Base-by-base conservation (phyloP, 2,888 invertebrate genomes). In the Drosophila dives region DNA sequence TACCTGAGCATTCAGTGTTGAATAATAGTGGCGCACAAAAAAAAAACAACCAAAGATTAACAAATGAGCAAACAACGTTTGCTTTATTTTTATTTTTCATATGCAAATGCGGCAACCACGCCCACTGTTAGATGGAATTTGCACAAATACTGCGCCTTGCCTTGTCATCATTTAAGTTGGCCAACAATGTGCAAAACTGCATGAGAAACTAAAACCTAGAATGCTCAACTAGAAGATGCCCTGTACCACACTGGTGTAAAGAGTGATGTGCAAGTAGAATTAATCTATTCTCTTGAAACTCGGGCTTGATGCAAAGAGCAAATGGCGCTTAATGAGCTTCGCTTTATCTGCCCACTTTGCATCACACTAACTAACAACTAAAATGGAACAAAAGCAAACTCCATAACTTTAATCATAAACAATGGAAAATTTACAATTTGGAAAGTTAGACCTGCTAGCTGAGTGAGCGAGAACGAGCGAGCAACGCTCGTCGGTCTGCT, bases 381-480 rank as follows among this genome's bases (percentile, higher is more conserved):
- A 74, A 74, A 66, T 60, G 71, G 55, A 69, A 68, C 74, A 79
- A 66, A 69, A 76, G 67, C 77, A 68, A 75, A 64, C 53, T 70
- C 83, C 67, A 66, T 67, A 83, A 78, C 87, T 85, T 68, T 80
- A 85, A 87, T 86, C 80, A 72, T 75, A 75, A 75, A 85, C 85
- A 85, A 85, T 86, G 85, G 85, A 86, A 86, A 84, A 80, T 77
- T 80, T 86, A 76, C 82, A 86, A 73, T 75, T 80, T 84, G 82
- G 82, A 84, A 84, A 84, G 84, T 80, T 74, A 48, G 51, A 53
- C 74, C 63, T 50, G 40, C 45, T 49, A 56, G 48, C 40, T 58
- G 48, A 23, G 54, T 34, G 45, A 29, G 53, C n/a, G 64, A 48
- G 48, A 45, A 51, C 8, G 49, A 50, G 50, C n/a, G 56, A 32